A percentile compares a stretch with the other conserved stretches of the same genome.
Evolutionary conservation across 2,888 invertebrate species (phyloP).

Genomic region (Beris chalybata): DNA sequence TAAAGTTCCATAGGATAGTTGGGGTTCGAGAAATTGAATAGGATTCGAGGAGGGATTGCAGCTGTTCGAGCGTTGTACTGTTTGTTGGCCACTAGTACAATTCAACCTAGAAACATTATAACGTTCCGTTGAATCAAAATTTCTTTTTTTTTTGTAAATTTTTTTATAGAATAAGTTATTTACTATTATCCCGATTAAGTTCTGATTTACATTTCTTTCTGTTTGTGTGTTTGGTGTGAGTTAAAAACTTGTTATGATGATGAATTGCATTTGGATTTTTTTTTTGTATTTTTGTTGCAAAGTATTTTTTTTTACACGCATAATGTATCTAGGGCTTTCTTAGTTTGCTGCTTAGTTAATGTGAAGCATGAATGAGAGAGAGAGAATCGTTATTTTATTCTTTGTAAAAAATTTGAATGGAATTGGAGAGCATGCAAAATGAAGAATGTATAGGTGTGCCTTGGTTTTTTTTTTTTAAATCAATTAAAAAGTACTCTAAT

Average conservation of each 20-base stretch:
- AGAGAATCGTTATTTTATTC: not conserved
- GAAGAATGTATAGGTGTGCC: not conserved
- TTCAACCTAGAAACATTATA: conserved; percentile 59
- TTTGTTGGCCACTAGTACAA: conserved; percentile 52
- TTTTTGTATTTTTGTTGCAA: not conserved
- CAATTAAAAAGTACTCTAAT: too few relatives aligned
- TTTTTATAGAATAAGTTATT: not conserved
- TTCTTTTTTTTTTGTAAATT: conserved; percentile 10
- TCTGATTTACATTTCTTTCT: not conserved
- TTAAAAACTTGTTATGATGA: not conserved
- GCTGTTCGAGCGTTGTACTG: conserved; percentile 43
- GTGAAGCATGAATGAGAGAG: too few relatives aligned
- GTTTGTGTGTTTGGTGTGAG: not conserved
- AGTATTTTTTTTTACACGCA: conserved; percentile 38
- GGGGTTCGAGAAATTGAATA: conserved; percentile 33
- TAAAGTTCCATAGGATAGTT: not conserved
- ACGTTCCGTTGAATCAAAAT: conserved; percentile 46
- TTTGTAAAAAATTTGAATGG: not conserved
- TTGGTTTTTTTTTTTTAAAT: too few relatives aligned
- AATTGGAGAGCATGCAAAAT: not conserved
- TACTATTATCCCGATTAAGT: not conserved
- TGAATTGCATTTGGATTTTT: not conserved
- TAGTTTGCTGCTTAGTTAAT: too few relatives aligned
- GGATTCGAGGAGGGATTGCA: conserved; percentile 40
- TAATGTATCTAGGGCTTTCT: conserved; percentile 41